Evolutionary conservation across 2,113 vertebrate species (phyloP), one percentile per base, ranked within the genome.

Genomic region (Saguinus midas): DNA sequence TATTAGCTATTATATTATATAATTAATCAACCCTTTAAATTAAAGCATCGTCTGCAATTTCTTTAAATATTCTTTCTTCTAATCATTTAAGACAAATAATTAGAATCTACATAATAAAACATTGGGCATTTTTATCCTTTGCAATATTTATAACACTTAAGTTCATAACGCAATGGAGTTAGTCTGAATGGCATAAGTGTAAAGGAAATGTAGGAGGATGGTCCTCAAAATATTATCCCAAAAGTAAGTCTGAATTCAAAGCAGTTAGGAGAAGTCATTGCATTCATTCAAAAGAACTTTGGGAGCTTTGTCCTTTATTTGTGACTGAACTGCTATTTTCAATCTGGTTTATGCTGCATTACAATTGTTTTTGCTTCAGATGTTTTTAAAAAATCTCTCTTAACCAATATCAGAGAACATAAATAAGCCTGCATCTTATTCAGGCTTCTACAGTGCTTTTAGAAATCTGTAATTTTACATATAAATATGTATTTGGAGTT

Each of bases 81-180:
- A 83, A 91, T 86, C 80, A 95, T 29, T 89, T 92, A 89, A 81
- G 45, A 90, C 68, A 4, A 58, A 83, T 50, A 93, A 73, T 84
- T 93, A 87, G 29, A 95, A 87, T 57, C 78, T 57, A 21, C 14
- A 83, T 78, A 61, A 79, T 45, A n/a, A 78, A 81, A 88, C 73
- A 48, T 7, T 72, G 7, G 3, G 4, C 25, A 58, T 81, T 92
- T 88, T 87, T 75, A 52, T 94, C 10, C 25, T 89, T 75, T 58
- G 21, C 29, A 81, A 52, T 81, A 64, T 29, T 66, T 0, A 68
- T 9, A 61, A 11, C 50, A 80, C 3, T 81, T 52, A 89, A 83
- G 13, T 64, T 16, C 27, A 20, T 91, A 52, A 50, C n/a, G 76
- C 40, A 81, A 66, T 20, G 8, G 5, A 2, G 79, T 72, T 91